Evolutionary conservation across 2,113 vertebrate genomes (phyloP).

Genomic region (Nematolebias whitei): DNA sequence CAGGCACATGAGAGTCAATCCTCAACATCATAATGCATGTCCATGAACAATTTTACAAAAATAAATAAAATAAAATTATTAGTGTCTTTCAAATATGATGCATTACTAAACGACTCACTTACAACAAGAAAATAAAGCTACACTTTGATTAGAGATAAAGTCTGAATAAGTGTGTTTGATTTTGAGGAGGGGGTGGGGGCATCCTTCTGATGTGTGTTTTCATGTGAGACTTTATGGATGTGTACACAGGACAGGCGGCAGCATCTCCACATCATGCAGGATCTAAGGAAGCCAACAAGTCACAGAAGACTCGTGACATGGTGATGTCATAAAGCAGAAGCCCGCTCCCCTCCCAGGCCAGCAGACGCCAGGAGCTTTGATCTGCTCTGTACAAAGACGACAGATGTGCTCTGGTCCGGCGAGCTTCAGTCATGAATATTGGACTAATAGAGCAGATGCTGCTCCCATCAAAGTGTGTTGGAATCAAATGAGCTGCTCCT

Average conservation of each 20-base stretch:
- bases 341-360: not conserved
- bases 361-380: constrained; percentile 52
- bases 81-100: not conserved
- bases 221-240: constrained; percentile 1
- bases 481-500: constrained; percentile 34
- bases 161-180: not conserved
- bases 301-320: constrained; percentile 36
- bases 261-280: constrained; percentile 25
- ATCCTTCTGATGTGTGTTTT: constrained; percentile 26
- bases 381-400: constrained; percentile 35
- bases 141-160: not conserved
- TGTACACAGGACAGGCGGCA: not conserved
- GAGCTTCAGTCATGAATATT: constrained; percentile 32
- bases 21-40: no score
- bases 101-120: not conserved
- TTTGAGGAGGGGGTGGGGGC: not conserved
- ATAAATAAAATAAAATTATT: not conserved
- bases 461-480: constrained; percentile 39
- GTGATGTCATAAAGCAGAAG: constrained; percentile 34
- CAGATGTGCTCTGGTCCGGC: constrained; percentile 35
- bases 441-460: constrained; percentile 48
- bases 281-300: constrained; percentile 48
- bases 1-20: no score
- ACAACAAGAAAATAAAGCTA: not conserved
- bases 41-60: no score